Percentiles rank a stretch among this genome's conserved stretches.
Conservation (phyloP, 2,797 vertebrate species). For the Brachymystax lenok region DNA sequence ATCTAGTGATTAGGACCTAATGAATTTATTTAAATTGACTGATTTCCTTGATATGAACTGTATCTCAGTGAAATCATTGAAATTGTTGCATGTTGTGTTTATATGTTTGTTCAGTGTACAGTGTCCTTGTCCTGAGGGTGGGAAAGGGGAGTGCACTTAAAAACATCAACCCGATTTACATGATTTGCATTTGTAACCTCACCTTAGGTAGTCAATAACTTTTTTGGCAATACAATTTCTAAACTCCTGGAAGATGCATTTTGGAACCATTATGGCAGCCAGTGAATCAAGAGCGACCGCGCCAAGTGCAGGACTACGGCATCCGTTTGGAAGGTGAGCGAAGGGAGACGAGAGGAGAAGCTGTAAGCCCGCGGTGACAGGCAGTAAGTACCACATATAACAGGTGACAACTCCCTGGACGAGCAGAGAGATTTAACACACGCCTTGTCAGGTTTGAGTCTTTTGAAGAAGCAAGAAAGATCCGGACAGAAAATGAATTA, state of each 20-base stretch:
- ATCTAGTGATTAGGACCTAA: too few species aligned
- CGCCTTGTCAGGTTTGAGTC: conserved; percentile 55
- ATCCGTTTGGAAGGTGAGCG: conserved; percentile 40
- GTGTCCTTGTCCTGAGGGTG: background rate
- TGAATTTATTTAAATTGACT: too few species aligned
- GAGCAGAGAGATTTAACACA: conserved; percentile 60
- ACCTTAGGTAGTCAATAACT: background rate
- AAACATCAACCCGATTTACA: background rate
- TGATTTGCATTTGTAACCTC: background rate
- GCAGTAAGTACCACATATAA: conserved; percentile 53
- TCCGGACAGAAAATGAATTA: conserved; percentile 23
- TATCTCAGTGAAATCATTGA: too few species aligned
- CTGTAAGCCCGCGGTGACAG: conserved; percentile 42
- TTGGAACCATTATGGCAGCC: conserved; percentile 29
- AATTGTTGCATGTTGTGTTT: too few species aligned
- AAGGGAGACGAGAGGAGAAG: conserved; percentile 25
- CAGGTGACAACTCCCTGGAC: conserved; percentile 71
- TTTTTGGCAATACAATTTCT: conserved; percentile 6
- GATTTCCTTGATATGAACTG: too few species aligned
- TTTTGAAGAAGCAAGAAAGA: conserved; percentile 22
- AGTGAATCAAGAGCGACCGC: conserved; percentile 5
- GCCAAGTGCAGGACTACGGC: conserved; percentile 38
- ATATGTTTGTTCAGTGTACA: too few species aligned
- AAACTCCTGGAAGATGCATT: conserved; percentile 17
- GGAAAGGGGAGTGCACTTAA: background rate